phyloP scores from a whole-genome alignment of 23 tunicate species.

The Diplosoma virens region DNA sequence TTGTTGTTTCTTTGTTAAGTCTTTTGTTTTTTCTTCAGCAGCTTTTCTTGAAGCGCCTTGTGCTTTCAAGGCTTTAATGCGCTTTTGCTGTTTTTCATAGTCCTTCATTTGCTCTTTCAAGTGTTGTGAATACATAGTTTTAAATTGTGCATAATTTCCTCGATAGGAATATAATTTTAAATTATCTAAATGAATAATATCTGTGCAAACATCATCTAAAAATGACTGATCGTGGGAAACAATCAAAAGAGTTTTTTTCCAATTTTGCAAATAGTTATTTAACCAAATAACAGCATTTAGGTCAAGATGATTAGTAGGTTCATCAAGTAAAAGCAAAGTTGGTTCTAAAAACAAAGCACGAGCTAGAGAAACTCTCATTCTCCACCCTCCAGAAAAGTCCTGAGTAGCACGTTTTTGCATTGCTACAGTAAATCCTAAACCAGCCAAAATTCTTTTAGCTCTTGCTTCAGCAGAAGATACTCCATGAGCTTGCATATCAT shows the following conservation, averaged over 20 bases:
- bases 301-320: slow-evolving; percentile 99
- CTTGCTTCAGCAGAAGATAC: slow-evolving; percentile 93
- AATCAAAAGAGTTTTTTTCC: slow-evolving; percentile 95
- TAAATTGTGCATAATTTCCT: slow-evolving; percentile 93
- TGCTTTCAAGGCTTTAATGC: slow-evolving; percentile 61
- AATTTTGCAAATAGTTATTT: slow-evolving; percentile 88
- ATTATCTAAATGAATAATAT: slow-evolving; percentile 87
- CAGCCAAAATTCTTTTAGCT: slow-evolving; percentile 92
- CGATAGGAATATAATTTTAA: slow-evolving; percentile 83
- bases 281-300: slow-evolving; percentile 99
- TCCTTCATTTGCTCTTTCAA: slow-evolving; percentile 73
- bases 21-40: slow-evolving; percentile 91
- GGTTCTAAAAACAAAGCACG: slow-evolving; percentile 97
- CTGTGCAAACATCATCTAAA: slow-evolving; percentile 93
- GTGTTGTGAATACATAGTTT: slow-evolving; percentile 84
- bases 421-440: slow-evolving; percentile 88
- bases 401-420: slow-evolving; percentile 90
- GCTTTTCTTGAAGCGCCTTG: slow-evolving; percentile 83
- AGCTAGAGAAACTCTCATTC: slow-evolving; percentile 99
- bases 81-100: slow-evolving; percentile 96
- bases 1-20: slow-evolving; percentile 93
- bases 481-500: slow-evolving; percentile 92
- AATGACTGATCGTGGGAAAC: slow-evolving; percentile 99
- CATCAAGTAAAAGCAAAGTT: slow-evolving; percentile 88
- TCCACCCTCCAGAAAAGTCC: slow-evolving; percentile 99